A percentile compares a stretch with the other conserved stretches of the same genome.
phyloP scores from a whole-genome alignment of 2,888 invertebrate genomes.

The Dynastes hyllus region DNA sequence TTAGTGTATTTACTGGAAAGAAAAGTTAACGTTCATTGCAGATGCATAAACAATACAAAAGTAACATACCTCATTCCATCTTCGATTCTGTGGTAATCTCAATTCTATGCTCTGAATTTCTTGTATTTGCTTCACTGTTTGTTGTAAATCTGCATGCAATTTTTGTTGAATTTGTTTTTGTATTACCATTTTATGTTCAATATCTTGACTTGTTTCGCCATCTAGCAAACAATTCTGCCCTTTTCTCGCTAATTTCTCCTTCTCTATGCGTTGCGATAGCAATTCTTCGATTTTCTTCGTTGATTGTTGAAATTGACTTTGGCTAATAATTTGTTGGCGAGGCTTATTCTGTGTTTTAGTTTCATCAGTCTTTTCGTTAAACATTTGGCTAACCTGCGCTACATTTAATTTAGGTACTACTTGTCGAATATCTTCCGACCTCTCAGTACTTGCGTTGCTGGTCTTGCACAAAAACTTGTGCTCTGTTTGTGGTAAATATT shows the following conservation, averaged over 20 bases:
- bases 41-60: neutral
- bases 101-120: slow-evolving; percentile 71
- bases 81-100: slow-evolving; percentile 70
- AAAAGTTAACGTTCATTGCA: no score
- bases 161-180: slow-evolving; percentile 71
- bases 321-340: slow-evolving; percentile 63
- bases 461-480: slow-evolving; percentile 61
- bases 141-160: slow-evolving; percentile 71
- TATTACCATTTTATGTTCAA: slow-evolving; percentile 68
- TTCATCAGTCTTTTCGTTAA: slow-evolving; percentile 61
- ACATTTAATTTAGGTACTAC: slow-evolving; percentile 56
- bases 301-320: slow-evolving; percentile 70
- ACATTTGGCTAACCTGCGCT: slow-evolving; percentile 51
- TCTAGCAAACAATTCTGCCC: slow-evolving; percentile 63
- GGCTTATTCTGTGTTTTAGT: slow-evolving; percentile 57
- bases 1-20: no score
- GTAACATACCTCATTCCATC: slow-evolving; percentile 68
- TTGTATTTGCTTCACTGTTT: slow-evolving; percentile 72
- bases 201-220: slow-evolving; percentile 65
- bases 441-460: slow-evolving; percentile 41
- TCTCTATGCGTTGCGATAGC: slow-evolving; percentile 69
- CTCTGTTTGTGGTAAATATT: slow-evolving; percentile 67
- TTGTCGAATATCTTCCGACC: slow-evolving; percentile 54
- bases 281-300: slow-evolving; percentile 71
- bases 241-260: slow-evolving; percentile 64